Percentiles rank a stretch among this genome's conserved stretches.
Conservation (phyloP, 2,797 vertebrate genomes). For the Heteromormyrus szaboi region DNA sequence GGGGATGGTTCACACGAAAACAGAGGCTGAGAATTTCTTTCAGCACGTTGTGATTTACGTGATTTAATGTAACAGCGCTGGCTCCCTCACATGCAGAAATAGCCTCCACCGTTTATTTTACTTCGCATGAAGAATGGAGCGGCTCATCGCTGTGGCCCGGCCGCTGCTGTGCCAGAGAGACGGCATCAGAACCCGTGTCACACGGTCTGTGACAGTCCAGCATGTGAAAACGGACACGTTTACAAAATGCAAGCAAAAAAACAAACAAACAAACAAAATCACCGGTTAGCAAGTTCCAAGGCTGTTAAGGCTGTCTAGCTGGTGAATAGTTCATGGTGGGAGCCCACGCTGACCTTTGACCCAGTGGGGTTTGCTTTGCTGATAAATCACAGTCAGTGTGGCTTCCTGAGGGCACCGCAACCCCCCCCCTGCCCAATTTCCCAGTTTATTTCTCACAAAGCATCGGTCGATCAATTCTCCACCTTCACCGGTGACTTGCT, state of each 20-base stretch:
- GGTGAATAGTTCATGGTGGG: not conserved
- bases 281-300: not conserved
- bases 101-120: slow-evolving; percentile 40
- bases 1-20: slow-evolving; percentile 60
- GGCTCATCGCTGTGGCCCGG: slow-evolving; percentile 17
- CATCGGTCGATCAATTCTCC: not conserved
- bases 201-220: not conserved
- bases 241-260: not conserved
- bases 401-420: not conserved
- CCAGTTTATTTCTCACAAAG: not conserved
- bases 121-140: slow-evolving; percentile 37
- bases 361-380: not conserved
- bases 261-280: not conserved
- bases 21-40: slow-evolving; percentile 58
- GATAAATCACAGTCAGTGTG: not conserved
- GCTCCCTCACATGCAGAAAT: slow-evolving; percentile 17
- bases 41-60: slow-evolving; percentile 34
- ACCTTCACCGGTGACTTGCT: not conserved
- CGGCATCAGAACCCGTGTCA: not conserved
- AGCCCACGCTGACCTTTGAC: not conserved
- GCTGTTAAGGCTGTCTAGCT: not conserved
- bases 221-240: not conserved
- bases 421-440: not conserved
- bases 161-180: slow-evolving; percentile 13
- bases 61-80: slow-evolving; percentile 34